A percentile compares a stretch with the other conserved stretches of the same genome.
These are phyloP conservation scores for Agrochola lychnidis DNA, from an alignment of 2,888 invertebrate species.

Conservation along the genomic window DNA sequence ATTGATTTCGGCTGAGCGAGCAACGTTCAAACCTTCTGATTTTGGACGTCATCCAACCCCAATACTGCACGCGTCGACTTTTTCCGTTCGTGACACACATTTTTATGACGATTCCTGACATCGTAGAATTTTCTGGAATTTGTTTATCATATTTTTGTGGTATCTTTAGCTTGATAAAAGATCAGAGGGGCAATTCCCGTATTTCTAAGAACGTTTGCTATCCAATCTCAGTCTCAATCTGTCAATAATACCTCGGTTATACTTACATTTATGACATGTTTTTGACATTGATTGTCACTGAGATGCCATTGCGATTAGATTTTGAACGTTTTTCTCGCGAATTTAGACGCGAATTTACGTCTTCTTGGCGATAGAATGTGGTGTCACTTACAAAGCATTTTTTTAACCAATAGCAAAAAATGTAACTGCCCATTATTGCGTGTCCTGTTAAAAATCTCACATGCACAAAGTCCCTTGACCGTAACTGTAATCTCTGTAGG, in stretches of 20 bases:
- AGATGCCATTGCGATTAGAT: too few species aligned
- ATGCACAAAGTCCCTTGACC: too few species aligned
- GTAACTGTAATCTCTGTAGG: neutral
- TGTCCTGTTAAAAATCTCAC: neutral
- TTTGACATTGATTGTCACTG: neutral
- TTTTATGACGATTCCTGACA: slow-evolving; percentile 66
- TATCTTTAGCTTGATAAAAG: slow-evolving; percentile 10
- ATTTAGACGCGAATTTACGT: too few species aligned
- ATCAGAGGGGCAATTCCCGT: neutral
- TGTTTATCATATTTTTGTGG: slow-evolving; percentile 41
- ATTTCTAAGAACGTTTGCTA: neutral
- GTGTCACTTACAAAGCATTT: too few species aligned
- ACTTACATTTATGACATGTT: neutral
- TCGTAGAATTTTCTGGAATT: slow-evolving; percentile 61
- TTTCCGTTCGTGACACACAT: slow-evolving; percentile 71
- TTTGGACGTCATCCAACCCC: slow-evolving; percentile 74
- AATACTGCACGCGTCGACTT: slow-evolving; percentile 66
- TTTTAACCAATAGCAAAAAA: too few species aligned
- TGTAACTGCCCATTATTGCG: too few species aligned
- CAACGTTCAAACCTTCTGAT: slow-evolving; percentile 60
- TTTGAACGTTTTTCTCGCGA: neutral
- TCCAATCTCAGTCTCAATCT: neutral
- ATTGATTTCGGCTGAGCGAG: slow-evolving; percentile 76
- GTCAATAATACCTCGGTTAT: neutral
- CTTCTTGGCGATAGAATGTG: too few species aligned